A percentile compares a stretch with the other conserved stretches of the same genome.
Conservation (phyloP, 2,888 invertebrate species). For the Thereva nobilitata region DNA sequence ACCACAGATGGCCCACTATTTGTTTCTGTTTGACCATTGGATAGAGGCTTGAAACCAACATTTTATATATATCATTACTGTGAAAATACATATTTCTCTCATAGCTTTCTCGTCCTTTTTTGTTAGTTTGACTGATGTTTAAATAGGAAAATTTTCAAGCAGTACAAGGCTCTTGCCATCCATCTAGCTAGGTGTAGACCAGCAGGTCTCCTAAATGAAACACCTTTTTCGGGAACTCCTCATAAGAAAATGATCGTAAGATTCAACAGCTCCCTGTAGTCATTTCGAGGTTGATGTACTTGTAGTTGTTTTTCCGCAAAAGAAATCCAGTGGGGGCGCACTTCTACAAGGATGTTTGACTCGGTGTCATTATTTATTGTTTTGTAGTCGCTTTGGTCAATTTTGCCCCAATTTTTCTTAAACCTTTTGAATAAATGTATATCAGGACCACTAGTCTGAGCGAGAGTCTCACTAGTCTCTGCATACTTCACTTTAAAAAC, state of each 20-base stretch:
- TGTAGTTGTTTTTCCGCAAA: constrained; percentile 13
- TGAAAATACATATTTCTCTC: no score
- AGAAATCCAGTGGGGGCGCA: constrained; percentile 3
- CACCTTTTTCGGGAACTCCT: constrained; percentile 17
- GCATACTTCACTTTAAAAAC: no score
- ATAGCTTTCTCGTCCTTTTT: constrained; percentile 3
- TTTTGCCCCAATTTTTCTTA: no score
- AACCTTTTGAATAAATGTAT: constrained; percentile 34
- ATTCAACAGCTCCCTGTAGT: constrained; percentile 32
- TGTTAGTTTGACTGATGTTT: constrained; percentile 17
- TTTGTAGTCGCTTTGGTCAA: constrained; percentile 15
- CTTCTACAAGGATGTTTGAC: background rate
- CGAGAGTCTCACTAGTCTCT: background rate
- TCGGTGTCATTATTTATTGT: constrained; percentile 6
- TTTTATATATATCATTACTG: no score
- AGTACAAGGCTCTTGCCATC: constrained; percentile 32
- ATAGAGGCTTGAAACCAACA: no score
- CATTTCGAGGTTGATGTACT: constrained; percentile 25
- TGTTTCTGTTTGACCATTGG: no score
- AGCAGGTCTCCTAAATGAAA: no score
- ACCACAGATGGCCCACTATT: no score
- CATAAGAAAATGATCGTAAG: constrained; percentile 23
- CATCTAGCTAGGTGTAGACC: constrained; percentile 27
- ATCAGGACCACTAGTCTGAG: constrained; percentile 12
- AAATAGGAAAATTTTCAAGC: constrained; percentile 23